A percentile compares a stretch with the other conserved stretches of the same genome.
These are phyloP conservation scores for Tetrao urogallus DNA, from an alignment of 2,113 vertebrate genomes.

Conservation along the genomic window DNA sequence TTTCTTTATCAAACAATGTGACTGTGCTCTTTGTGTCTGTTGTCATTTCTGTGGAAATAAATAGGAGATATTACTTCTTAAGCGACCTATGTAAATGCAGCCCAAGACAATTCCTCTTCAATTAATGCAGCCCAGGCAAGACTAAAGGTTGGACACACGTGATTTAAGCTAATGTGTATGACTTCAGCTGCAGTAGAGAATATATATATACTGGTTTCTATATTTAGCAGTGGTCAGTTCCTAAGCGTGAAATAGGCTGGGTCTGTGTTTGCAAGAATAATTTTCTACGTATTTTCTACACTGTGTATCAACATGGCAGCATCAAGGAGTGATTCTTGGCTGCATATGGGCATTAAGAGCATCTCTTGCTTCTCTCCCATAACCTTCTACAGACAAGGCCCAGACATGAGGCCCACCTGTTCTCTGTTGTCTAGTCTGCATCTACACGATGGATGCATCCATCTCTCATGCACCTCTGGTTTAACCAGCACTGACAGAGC, in stretches of 20 bases:
- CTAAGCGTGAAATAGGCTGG: neutral
- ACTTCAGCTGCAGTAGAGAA: neutral
- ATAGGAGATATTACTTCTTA: too few relatives aligned
- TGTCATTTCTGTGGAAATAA: too few relatives aligned
- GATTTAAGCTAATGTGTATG: neutral
- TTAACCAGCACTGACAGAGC: neutral
- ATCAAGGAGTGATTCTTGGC: neutral
- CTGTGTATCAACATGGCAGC: neutral
- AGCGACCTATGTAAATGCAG: too few relatives aligned
- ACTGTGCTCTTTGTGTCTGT: too few relatives aligned
- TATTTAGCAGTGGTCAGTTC: neutral
- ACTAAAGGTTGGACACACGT: too few relatives aligned
- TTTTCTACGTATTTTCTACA: rapidly evolving
- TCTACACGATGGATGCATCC: neutral
- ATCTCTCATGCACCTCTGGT: neutral
- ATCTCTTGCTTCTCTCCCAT: neutral
- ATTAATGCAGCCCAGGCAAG: too few relatives aligned
- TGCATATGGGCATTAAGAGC: too few relatives aligned
- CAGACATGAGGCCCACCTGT: neutral
- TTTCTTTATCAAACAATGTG: too few relatives aligned
- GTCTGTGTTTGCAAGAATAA: neutral
- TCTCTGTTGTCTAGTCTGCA: neutral
- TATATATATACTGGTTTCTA: neutral
- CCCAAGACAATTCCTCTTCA: too few relatives aligned
- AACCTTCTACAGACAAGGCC: neutral